Conservation (phyloP, 2,797 vertebrate genomes). For the Aphelocoma californica region DNA sequence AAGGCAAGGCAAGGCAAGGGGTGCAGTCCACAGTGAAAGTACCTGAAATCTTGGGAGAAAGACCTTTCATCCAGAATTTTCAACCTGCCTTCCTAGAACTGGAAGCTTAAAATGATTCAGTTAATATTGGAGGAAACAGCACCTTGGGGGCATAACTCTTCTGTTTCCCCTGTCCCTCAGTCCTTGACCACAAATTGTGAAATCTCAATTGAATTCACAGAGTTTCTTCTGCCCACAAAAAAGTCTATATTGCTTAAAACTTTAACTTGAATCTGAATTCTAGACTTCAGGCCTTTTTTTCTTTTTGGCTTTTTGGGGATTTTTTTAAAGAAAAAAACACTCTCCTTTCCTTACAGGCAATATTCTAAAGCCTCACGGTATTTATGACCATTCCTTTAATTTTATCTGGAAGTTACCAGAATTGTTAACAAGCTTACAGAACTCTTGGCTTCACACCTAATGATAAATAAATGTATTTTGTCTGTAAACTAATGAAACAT, state of each 20-base stretch:
- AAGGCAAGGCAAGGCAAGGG: too few relatives aligned
- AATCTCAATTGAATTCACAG: not conserved
- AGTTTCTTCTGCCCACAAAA: not conserved
- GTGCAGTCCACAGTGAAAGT: not conserved
- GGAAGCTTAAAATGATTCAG: not conserved
- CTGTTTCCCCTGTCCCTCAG: not conserved
- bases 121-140: not conserved
- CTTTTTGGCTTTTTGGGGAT: not conserved
- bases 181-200: not conserved
- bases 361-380: not conserved
- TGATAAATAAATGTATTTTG: not conserved
- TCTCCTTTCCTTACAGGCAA: not conserved
- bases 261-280: not conserved
- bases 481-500: not conserved
- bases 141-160: not conserved
- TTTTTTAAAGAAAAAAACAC: not conserved
- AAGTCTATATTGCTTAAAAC: not conserved
- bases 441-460: not conserved
- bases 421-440: not conserved
- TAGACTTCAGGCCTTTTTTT: not conserved
- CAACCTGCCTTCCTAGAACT: not conserved
- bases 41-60: not conserved
- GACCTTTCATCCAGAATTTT: not conserved
- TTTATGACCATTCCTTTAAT: not conserved
- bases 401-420: not conserved